Conservation (phyloP, 1,140 invertebrate genomes). For the Drosophila biarmipes region DNA sequence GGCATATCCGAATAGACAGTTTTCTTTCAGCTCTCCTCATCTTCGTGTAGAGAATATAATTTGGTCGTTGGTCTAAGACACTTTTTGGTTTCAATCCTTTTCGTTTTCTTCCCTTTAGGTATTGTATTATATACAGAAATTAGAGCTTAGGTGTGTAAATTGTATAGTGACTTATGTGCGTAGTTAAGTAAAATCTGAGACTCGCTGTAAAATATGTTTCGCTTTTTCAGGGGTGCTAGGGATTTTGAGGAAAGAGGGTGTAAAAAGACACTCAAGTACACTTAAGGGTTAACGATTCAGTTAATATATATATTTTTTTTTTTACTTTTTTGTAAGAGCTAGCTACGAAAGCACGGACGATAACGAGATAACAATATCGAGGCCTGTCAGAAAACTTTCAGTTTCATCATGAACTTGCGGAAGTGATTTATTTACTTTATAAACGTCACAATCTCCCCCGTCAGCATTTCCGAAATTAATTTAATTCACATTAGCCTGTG, state of each 20-base stretch:
- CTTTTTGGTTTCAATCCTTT: conserved; percentile 80
- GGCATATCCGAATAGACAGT: conserved; percentile 27
- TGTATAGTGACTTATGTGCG: conserved; percentile 75
- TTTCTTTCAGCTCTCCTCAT: conserved; percentile 24
- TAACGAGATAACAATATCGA: conserved; percentile 40
- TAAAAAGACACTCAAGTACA: conserved; percentile 68
- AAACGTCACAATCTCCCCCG: neutral
- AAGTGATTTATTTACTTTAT: conserved; percentile 7
- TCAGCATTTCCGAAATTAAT: conserved; percentile 5
- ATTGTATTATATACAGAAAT: conserved; percentile 69
- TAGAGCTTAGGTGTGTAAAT: conserved; percentile 49
- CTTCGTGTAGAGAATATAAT: conserved; percentile 67
- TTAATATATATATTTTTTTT: conserved; percentile 1
- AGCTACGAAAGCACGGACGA: conserved; percentile 51
- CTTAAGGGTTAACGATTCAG: conserved; percentile 52
- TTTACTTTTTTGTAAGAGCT: conserved; percentile 19
- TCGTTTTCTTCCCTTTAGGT: conserved; percentile 31
- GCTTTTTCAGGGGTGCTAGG: conserved; percentile 34
- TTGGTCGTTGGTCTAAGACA: conserved; percentile 83
- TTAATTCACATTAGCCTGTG: conserved; percentile 22
- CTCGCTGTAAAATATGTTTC: conserved; percentile 67
- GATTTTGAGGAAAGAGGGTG: conserved; percentile 21
- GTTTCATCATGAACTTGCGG: conserved; percentile 30
- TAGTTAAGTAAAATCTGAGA: conserved; percentile 82
- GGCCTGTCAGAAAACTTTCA: conserved; percentile 24